Evolutionary conservation across 2,113 vertebrate genomes (phyloP).

Genomic region (Polypterus senegalus): DNA sequence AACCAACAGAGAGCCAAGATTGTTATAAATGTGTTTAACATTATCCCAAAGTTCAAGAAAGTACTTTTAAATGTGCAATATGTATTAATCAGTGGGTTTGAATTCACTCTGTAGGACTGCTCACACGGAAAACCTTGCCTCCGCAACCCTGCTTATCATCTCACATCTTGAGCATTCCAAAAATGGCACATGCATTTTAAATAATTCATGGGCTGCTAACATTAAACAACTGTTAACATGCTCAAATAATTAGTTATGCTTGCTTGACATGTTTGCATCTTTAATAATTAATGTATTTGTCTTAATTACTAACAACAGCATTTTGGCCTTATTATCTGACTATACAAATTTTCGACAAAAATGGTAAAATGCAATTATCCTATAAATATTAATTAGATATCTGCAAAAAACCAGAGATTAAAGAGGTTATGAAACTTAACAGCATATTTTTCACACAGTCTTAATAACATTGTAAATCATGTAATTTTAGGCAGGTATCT

Average conservation of each 20-base stretch:
- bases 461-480: slow-evolving; percentile 27
- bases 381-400: slow-evolving; percentile 95
- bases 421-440: slow-evolving; percentile 44
- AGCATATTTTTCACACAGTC: slow-evolving; percentile 26
- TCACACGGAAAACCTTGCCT: slow-evolving; percentile 27
- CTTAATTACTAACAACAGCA: slow-evolving; percentile 97
- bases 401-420: slow-evolving; percentile 83
- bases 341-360: slow-evolving; percentile 76
- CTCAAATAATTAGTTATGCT: slow-evolving; percentile 99
- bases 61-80: slow-evolving; percentile 18
- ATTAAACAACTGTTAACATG: slow-evolving; percentile 99
- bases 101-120: slow-evolving; percentile 49
- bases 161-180: slow-evolving; percentile 76
- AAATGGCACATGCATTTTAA: slow-evolving; percentile 81
- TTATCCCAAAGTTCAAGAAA: slow-evolving; percentile 18
- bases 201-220: slow-evolving; percentile 98
- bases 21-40: slow-evolving; percentile 33
- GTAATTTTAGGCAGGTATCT: slow-evolving; percentile 31
- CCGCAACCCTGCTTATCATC: slow-evolving; percentile 38
- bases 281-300: slow-evolving; percentile 99
- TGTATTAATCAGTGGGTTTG: slow-evolving; percentile 34
- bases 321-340: slow-evolving; percentile 80
- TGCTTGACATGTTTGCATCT: slow-evolving; percentile 99
- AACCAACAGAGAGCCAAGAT: slow-evolving; percentile 26
- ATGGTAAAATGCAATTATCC: slow-evolving; percentile 80